Evolutionary conservation across 2,888 invertebrate genomes (phyloP).

Genomic region (Agrochola lota): DNA sequence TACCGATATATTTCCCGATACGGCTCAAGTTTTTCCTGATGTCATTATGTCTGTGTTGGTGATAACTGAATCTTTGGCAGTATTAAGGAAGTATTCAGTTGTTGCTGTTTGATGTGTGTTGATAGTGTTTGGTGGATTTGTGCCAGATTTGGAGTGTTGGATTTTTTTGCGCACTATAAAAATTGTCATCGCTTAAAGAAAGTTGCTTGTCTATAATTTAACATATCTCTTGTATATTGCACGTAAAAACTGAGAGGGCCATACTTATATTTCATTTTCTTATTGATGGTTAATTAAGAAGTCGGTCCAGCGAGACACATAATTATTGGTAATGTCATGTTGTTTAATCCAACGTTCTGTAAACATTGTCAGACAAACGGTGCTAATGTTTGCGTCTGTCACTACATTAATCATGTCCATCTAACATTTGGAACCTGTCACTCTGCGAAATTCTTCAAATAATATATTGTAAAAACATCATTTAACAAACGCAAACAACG

Average conservation of each 20-base stretch:
- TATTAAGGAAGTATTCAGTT: slow-evolving; percentile 73
- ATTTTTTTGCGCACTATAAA: not conserved
- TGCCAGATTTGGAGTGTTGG: not conserved
- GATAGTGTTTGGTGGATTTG: slow-evolving; percentile 42
- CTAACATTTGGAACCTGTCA: slow-evolving; percentile 9
- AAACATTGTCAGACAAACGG: not conserved
- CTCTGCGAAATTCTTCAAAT: slow-evolving; percentile 6
- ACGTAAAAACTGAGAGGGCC: not conserved
- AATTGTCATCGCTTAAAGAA: not conserved
- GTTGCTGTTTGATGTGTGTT: slow-evolving; percentile 60
- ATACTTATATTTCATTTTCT: not conserved
- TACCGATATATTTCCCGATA: slow-evolving; percentile 78
- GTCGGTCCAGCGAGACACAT: not conserved
- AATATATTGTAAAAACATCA: slow-evolving; percentile 46
- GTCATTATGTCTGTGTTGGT: slow-evolving; percentile 86
- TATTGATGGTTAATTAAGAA: not conserved
- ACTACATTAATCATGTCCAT: slow-evolving; percentile 8
- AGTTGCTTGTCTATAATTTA: not conserved
- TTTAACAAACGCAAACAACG: slow-evolving; percentile 58
- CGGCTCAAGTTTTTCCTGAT: slow-evolving; percentile 84
- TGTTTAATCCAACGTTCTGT: not conserved
- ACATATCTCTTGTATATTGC: not conserved
- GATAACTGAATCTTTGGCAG: slow-evolving; percentile 82
- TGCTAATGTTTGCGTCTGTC: not conserved
- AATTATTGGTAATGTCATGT: not conserved